phyloP scores from a whole-genome alignment of 2,113 vertebrate species.

The Anolis sagrei region DNA sequence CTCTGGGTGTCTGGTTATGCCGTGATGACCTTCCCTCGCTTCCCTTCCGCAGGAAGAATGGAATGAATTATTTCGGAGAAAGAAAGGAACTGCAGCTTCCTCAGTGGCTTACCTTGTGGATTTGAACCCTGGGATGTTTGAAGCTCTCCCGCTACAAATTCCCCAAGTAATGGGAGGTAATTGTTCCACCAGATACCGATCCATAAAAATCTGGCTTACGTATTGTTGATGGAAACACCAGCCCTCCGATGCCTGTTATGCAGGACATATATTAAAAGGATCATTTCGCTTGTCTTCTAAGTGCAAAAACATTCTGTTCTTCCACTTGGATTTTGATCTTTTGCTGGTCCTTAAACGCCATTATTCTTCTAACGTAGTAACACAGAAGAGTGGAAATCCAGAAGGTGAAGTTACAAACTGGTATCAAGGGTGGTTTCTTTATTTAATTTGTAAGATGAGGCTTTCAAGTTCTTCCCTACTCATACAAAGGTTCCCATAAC shows the following conservation, averaged over 20 bases:
- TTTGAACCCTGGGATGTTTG: conserved; percentile 53
- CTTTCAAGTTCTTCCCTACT: neutral
- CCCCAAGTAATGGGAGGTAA: conserved; percentile 60
- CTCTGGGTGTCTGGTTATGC: conserved; percentile 13
- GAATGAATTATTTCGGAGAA: conserved; percentile 55
- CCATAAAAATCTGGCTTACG: conserved; percentile 55
- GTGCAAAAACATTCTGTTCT: conserved; percentile 53
- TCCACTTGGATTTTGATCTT: conserved; percentile 38
- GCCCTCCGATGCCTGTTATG: conserved; percentile 60
- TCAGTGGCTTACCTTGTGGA: neutral
- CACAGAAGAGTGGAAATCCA: conserved; percentile 12
- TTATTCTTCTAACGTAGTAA: conserved; percentile 39
- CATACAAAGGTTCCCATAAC: neutral
- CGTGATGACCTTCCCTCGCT: conserved; percentile 29
- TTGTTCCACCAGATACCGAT: conserved; percentile 67
- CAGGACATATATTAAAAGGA: conserved; percentile 49
- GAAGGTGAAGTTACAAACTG: neutral
- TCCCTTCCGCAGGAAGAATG: conserved; percentile 38
- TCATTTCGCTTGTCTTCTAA: conserved; percentile 56
- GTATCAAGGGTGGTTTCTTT: neutral
- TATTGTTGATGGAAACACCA: conserved; percentile 72
- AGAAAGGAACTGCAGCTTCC: conserved; percentile 42
- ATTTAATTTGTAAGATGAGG: neutral
- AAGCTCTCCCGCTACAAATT: conserved; percentile 47
- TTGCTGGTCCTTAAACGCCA: conserved; percentile 41